Evolutionary conservation across 2,888 invertebrate genomes (phyloP).

Genomic region (Drosophila subsilvestris): DNA sequence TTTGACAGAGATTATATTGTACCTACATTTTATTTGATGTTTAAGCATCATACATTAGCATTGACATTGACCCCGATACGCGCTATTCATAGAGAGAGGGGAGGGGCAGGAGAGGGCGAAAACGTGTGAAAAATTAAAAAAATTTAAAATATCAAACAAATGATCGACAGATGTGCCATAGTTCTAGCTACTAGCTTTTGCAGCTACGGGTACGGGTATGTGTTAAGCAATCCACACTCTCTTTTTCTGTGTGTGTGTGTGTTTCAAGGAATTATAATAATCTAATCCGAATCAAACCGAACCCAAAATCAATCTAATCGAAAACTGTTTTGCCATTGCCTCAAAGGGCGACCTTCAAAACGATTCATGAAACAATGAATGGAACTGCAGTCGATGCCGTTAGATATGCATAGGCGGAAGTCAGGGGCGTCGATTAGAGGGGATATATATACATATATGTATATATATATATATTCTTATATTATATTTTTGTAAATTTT

Average conservation of each 20-base stretch:
- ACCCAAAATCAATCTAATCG: constrained; percentile 55
- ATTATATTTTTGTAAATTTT: too few relatives aligned
- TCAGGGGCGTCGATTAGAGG: constrained; percentile 1
- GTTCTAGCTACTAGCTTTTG: constrained; percentile 16
- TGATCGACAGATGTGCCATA: not conserved
- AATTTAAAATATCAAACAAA: not conserved
- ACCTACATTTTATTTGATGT: not conserved
- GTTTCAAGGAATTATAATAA: constrained; percentile 30
- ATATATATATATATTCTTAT: too few relatives aligned
- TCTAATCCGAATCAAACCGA: constrained; percentile 55
- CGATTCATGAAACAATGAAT: constrained; percentile 5
- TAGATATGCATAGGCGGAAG: constrained; percentile 22
- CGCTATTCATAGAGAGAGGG: not conserved
- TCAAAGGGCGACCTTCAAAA: constrained; percentile 4
- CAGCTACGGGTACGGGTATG: not conserved
- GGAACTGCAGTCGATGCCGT: constrained; percentile 31
- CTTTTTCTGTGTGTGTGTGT: not conserved
- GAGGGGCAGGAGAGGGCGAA: not conserved
- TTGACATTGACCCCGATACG: constrained; percentile 34
- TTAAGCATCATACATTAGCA: not conserved
- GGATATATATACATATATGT: not conserved
- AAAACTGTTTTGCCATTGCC: constrained; percentile 29
- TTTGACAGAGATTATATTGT: not conserved
- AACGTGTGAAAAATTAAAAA: not conserved
- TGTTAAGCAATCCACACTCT: too few relatives aligned